A percentile compares a stretch with the other conserved stretches of the same genome.
Evolutionary conservation across 2,888 invertebrate species (phyloP).

Genomic region (Lasioglossum oenotherae): DNA sequence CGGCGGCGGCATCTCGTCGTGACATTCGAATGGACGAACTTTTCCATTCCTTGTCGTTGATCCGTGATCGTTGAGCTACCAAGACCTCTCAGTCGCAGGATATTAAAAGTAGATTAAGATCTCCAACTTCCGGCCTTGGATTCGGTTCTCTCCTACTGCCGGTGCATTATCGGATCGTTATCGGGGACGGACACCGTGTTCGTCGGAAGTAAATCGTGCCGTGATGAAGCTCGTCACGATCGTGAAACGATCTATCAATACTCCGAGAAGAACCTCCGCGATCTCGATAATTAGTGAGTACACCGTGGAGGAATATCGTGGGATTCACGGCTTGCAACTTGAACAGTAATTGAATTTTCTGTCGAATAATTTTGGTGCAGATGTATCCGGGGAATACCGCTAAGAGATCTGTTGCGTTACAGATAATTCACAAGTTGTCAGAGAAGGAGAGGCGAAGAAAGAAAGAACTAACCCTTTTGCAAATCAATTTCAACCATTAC

Average conservation of each 20-base stretch:
- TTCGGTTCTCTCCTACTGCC: constrained; percentile 23
- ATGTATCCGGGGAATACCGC: not conserved
- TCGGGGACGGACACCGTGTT: constrained; percentile 19
- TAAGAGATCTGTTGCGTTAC: not conserved
- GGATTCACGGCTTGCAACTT: not conserved
- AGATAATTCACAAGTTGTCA: not conserved
- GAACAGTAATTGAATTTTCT: not conserved
- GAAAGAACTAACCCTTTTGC: not conserved
- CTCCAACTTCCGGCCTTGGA: constrained; percentile 56
- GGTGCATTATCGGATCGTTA: constrained; percentile 44
- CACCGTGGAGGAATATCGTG: not conserved
- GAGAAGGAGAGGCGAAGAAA: not conserved
- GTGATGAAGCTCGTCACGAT: not conserved
- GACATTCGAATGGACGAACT: constrained; percentile 49
- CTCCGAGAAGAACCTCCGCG: not conserved
- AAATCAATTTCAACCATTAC: no score
- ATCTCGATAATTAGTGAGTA: constrained; percentile 9
- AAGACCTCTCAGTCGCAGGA: constrained; percentile 72
- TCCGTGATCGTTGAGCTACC: constrained; percentile 51
- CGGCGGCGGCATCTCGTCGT: constrained; percentile 43
- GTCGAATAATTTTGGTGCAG: not conserved
- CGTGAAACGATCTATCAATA: constrained; percentile 30
- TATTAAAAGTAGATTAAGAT: constrained; percentile 77
- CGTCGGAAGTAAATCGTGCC: not conserved
- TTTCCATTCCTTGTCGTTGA: constrained; percentile 59